phyloP scores from a whole-genome alignment of 2,888 invertebrate genomes.

The Tubulanus polymorphus region DNA sequence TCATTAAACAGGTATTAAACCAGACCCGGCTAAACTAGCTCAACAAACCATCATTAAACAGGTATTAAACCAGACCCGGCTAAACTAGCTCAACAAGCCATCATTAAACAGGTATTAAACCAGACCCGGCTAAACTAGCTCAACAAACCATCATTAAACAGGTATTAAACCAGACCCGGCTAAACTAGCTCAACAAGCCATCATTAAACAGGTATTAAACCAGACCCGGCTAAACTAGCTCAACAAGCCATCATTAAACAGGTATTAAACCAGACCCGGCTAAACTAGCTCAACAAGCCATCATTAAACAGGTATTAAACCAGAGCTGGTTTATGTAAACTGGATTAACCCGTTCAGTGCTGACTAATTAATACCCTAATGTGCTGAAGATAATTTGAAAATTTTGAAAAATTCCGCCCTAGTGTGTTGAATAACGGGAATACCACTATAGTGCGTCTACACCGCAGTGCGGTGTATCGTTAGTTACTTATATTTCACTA shows the following conservation, averaged over 20 bases:
- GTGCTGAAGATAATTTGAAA: too few species aligned
- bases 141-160: slow-evolving; percentile 51
- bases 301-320: slow-evolving; percentile 53
- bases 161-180: slow-evolving; percentile 49
- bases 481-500: too few species aligned
- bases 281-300: slow-evolving; percentile 50
- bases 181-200: slow-evolving; percentile 50
- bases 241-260: slow-evolving; percentile 52
- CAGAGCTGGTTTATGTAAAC: too few species aligned
- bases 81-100: slow-evolving; percentile 50
- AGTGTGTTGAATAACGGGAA: too few species aligned
- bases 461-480: too few species aligned
- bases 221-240: slow-evolving; percentile 47
- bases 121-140: slow-evolving; percentile 46
- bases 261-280: slow-evolving; percentile 49
- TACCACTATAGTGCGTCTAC: too few species aligned
- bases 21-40: slow-evolving; percentile 46
- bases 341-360: too few species aligned
- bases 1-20: slow-evolving; percentile 52
- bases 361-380: too few species aligned
- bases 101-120: slow-evolving; percentile 52
- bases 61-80: slow-evolving; percentile 48
- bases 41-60: slow-evolving; percentile 51
- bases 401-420: too few species aligned
- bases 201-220: slow-evolving; percentile 53